These are phyloP conservation scores for Heliopora coerulea DNA, from an alignment of 92 coral and sea anemone species.

Conservation along the genomic window DNA sequence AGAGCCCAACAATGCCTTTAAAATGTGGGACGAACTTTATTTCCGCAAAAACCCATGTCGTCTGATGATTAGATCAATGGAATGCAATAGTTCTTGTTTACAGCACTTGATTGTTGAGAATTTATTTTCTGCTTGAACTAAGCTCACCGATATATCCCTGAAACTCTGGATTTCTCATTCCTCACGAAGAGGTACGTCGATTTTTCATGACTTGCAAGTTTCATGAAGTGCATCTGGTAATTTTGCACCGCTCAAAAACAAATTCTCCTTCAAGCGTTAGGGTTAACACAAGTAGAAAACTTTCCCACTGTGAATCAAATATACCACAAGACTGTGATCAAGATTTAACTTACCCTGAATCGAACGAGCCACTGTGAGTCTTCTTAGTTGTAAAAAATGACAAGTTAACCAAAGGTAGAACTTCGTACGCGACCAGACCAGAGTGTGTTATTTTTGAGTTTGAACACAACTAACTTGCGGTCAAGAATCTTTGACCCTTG, in stretches of 20 bases:
- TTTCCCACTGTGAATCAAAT: no score
- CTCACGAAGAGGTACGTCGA: no score
- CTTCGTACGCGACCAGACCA: not conserved
- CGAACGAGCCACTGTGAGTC: not conserved
- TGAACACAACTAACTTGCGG: not conserved
- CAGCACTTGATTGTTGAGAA: not conserved
- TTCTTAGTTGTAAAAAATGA: not conserved
- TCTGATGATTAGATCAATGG: not conserved
- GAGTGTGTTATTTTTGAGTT: not conserved
- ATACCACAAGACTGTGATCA: no score
- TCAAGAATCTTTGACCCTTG: conserved; percentile 10
- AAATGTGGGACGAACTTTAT: not conserved
- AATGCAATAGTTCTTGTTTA: not conserved
- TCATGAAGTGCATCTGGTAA: no score
- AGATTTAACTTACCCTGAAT: not conserved
- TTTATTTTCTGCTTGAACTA: not conserved
- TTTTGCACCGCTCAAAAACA: no score
- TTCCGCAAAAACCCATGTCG: not conserved
- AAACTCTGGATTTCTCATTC: no score
- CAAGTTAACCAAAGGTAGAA: not conserved
- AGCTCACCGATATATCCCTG: not conserved
- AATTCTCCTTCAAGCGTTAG: no score
- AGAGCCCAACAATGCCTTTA: no score
- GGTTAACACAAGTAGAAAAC: no score
- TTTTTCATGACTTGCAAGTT: no score